Base-by-base conservation (phyloP, 2,888 invertebrate species). In the Eupeodes luniger region DNA sequence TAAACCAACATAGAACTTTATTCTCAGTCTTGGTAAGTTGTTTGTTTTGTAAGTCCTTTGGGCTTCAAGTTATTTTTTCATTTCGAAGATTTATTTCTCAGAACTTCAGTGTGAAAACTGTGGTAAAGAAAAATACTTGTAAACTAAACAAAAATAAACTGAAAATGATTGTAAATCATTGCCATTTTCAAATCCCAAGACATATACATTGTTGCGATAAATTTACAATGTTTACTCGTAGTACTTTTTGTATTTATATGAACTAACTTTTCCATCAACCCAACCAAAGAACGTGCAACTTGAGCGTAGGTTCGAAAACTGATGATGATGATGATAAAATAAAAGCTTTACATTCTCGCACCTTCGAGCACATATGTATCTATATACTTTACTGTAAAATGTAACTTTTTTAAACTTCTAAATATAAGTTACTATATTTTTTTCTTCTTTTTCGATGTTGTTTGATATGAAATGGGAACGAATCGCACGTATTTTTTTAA, bases 141-240 rank as follows among this genome's bases (percentile, higher is more conserved):
- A 40, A 40, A 40, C 5, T 3, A 64, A 64, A 47, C 5, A 5
- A 7, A 64, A 27, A 27, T 47, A 27, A 66, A 47, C 14, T 49
- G 47, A 66, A 27, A 47, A 44, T 64, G 19, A 64, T 64, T 44
- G 62, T 62, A 19, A 62, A 62, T 62, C 16, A 44, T 62, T 64
- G 47, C 47, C 16, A 7, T 61, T 66, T 62, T 40, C 66, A 66
- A 66, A 47, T 66, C 66, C 66, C 66, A 19, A 0, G 27, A 14
- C 14, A 66, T 27, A 27, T 40, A 40, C 40, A 27, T 40, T 40
- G 40, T 40, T 27, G 47, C 47, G 66, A 66, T 47, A 49, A 66
- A 12, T 49, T 47, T 47, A 49, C 66, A 66, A 47, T 49, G 47
- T 66, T 66, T 47, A 27, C 6, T 62, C 40, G 5, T 9, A 4